Percentiles rank a stretch among this genome's conserved stretches.
phyloP scores from a whole-genome alignment of 2,797 vertebrate species.

The Pachyuromys duprasi region DNA sequence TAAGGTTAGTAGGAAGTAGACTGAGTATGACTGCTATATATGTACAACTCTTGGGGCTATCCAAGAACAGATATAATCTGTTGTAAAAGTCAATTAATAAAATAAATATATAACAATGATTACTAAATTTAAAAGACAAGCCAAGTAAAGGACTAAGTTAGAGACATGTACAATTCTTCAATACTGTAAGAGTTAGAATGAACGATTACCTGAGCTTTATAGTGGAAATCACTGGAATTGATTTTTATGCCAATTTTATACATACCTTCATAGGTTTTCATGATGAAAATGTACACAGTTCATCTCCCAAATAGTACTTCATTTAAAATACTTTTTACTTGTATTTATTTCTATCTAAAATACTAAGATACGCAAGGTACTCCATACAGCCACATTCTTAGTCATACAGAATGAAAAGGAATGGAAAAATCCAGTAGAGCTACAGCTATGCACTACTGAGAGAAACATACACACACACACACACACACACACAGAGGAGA shows the following conservation, averaged over 20 bases:
- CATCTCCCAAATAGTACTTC: conserved; percentile 17
- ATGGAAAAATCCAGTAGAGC: background rate
- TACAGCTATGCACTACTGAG: background rate
- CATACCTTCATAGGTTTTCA: background rate
- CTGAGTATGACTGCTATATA: background rate
- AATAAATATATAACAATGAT: conserved; percentile 8
- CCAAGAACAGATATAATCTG: background rate
- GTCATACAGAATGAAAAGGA: background rate
- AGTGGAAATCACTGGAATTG: conserved; percentile 29
- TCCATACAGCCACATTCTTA: background rate
- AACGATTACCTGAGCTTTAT: conserved; percentile 9
- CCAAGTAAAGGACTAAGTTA: conserved; percentile 22
- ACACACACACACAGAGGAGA: background rate
- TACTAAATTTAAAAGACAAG: conserved; percentile 59
- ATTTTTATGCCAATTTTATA: conserved; percentile 51
- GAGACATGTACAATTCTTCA: conserved; percentile 3
- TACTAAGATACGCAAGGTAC: background rate
- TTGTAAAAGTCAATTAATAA: conserved; percentile 22
- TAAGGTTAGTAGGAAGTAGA: conserved; percentile 44
- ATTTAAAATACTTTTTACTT: conserved; percentile 32
- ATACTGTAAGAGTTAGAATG: background rate
- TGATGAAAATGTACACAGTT: background rate
- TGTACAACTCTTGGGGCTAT: background rate
- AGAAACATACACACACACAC: background rate
- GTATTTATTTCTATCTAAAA: conserved; percentile 36